Percentiles rank a stretch among this genome's conserved stretches.
phyloP scores from a whole-genome alignment of 2,113 vertebrate genomes.

The Dicentrarchus labrax region DNA sequence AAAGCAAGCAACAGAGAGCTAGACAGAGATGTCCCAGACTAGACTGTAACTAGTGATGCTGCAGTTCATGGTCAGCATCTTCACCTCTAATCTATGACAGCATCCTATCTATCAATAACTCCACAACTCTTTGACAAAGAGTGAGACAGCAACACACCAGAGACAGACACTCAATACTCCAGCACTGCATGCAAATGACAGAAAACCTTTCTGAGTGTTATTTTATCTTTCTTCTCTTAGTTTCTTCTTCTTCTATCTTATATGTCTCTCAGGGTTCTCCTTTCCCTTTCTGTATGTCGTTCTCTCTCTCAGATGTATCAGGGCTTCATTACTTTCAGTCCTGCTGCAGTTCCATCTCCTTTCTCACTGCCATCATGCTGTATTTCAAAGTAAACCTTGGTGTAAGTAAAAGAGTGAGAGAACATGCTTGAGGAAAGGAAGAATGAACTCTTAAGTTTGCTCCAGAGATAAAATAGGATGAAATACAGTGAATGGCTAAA shows the following conservation, averaged over 20 bases:
- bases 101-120: too few species aligned
- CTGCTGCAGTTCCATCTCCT: slow-evolving; percentile 11
- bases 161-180: neutral
- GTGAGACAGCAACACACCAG: neutral
- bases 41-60: neutral
- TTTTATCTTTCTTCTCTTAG: too few species aligned
- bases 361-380: slow-evolving; percentile 21
- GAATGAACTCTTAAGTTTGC: neutral
- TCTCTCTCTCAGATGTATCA: neutral
- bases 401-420: too few species aligned
- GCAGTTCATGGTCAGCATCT: too few species aligned
- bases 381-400: slow-evolving; percentile 6
- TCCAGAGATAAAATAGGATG: neutral
- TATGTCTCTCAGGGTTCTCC: neutral
- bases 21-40: neutral
- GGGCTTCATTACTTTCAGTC: too few species aligned
- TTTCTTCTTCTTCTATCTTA: neutral
- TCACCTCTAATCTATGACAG: too few species aligned
- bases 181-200: neutral
- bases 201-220: neutral
- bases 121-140: neutral
- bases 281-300: slow-evolving; percentile 3
- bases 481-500: neutral
- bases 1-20: too few species aligned
- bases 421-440: neutral